Conservation (phyloP, 2,797 vertebrate species). For the Aselliscus stoliczkanus region DNA sequence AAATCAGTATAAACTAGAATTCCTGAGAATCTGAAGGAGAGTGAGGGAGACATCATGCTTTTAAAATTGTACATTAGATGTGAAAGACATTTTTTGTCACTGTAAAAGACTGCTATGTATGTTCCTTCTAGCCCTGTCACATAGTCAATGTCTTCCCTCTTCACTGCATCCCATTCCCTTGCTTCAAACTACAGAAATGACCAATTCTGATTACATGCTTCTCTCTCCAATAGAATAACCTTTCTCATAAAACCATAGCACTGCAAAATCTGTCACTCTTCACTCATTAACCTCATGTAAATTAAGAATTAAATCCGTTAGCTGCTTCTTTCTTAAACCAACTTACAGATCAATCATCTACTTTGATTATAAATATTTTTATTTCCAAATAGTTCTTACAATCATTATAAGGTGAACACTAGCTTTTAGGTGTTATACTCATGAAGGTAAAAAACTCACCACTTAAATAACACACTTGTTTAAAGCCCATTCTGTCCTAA, state of each 20-base stretch:
- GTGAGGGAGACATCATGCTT: neutral
- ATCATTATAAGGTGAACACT: neutral
- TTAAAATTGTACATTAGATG: neutral
- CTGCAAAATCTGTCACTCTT: constrained; percentile 3
- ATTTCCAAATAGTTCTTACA: neutral
- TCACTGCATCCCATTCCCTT: neutral
- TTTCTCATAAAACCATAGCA: neutral
- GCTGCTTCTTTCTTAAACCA: constrained; percentile 10
- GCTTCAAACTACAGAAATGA: constrained; percentile 29
- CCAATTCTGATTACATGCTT: neutral
- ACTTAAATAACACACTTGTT: neutral
- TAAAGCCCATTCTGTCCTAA: neutral
- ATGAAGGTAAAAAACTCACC: neutral
- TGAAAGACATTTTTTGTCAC: neutral
- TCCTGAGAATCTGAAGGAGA: neutral
- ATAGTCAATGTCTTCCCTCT: neutral
- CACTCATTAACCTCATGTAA: neutral
- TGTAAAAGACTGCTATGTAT: neutral
- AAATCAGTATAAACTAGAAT: neutral
- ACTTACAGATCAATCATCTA: neutral
- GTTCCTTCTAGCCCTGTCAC: neutral
- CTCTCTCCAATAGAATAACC: neutral
- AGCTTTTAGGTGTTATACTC: neutral
- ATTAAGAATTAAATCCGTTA: neutral
- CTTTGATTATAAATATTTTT: constrained; percentile 26